These are phyloP conservation scores for Venturia canescens DNA, from an alignment of 1,140 invertebrate species.

Conservation along the genomic window DNA sequence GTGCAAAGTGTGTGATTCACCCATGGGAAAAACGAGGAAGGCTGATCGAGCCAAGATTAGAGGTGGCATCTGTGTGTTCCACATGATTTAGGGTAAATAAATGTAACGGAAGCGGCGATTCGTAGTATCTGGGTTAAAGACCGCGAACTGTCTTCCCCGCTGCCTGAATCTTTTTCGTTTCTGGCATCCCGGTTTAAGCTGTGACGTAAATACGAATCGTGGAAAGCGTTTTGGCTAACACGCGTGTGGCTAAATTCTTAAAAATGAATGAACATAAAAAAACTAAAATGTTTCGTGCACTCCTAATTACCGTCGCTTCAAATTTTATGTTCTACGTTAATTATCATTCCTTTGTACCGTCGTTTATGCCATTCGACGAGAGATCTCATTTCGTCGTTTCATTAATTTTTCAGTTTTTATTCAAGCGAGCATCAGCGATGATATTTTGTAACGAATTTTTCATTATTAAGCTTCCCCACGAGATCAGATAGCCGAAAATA, in stretches of 20 bases:
- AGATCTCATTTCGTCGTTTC: too few relatives aligned
- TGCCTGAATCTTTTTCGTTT: constrained; percentile 38
- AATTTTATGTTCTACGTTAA: neutral
- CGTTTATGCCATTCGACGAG: neutral
- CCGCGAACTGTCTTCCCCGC: constrained; percentile 37
- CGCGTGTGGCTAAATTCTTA: neutral
- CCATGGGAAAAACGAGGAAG: neutral
- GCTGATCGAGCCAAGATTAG: neutral
- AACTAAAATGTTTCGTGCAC: neutral
- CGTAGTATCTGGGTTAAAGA: constrained; percentile 55
- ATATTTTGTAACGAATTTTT: too few relatives aligned
- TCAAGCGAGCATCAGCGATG: neutral
- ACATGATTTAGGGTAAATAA: constrained; percentile 33
- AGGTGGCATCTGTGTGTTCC: neutral
- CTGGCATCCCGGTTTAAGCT: neutral
- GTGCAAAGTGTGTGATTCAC: neutral
- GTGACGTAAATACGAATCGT: constrained; percentile 19
- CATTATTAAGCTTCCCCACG: too few relatives aligned
- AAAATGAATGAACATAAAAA: neutral
- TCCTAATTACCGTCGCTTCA: neutral
- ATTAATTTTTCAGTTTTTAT: neutral
- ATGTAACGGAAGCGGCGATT: constrained; percentile 15
- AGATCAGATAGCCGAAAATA: too few relatives aligned
- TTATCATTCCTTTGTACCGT: neutral
- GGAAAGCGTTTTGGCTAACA: neutral